Conservation (phyloP, 2,888 invertebrate species). For the Notocelia uddmanniana region DNA sequence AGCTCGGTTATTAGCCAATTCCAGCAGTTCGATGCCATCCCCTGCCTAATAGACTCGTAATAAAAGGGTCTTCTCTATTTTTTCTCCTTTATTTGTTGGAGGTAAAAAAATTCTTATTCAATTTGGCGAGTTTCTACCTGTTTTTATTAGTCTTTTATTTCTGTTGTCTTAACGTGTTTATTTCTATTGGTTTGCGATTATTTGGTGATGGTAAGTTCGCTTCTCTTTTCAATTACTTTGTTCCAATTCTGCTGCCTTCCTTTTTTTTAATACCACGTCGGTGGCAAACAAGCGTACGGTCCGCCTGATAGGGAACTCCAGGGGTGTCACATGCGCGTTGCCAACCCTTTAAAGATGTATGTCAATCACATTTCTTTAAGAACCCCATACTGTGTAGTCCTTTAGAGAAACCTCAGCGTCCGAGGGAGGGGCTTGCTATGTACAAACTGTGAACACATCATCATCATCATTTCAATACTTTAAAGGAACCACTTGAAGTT, state of each 20-base stretch:
- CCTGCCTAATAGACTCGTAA: constrained; percentile 84
- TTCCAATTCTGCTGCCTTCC: not conserved
- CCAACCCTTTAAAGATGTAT: no score
- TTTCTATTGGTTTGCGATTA: constrained; percentile 33
- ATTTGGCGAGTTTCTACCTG: constrained; percentile 61
- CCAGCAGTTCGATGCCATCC: constrained; percentile 73
- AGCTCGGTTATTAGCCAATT: constrained; percentile 84
- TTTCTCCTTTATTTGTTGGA: constrained; percentile 72
- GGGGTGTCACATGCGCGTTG: no score
- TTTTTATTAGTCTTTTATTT: constrained; percentile 55
- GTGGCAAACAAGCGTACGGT: no score
- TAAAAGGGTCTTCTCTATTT: constrained; percentile 79
- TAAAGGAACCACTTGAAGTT: no score
- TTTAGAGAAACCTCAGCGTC: no score
- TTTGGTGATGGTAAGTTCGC: constrained; percentile 6
- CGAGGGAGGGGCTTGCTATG: no score
- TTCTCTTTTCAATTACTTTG: constrained; percentile 19
- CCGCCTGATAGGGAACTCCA: no score
- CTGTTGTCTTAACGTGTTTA: constrained; percentile 41
- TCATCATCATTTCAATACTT: no score
- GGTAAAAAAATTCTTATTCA: constrained; percentile 74
- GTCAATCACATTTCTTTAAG: no score
- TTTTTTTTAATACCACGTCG: no score
- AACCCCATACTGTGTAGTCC: no score
- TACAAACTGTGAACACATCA: no score